Evolutionary conservation across 2,113 vertebrate species (phyloP).

Genomic region (Emydocephalus ijimae): DNA sequence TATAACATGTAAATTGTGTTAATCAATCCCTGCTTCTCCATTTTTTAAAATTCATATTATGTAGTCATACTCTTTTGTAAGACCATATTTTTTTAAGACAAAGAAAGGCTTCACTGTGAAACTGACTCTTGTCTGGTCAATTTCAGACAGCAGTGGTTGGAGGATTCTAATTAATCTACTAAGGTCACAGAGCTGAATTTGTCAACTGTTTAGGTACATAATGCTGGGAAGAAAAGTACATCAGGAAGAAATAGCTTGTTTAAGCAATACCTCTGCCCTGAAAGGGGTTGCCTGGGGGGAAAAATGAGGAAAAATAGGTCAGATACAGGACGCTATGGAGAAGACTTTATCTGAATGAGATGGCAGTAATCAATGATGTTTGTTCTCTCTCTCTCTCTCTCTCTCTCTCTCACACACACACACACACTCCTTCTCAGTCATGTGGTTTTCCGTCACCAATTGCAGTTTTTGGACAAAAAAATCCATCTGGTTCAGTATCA

Average conservation of each 20-base stretch:
- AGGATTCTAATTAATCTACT: not conserved
- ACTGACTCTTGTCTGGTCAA: not conserved
- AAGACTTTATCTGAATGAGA: not conserved
- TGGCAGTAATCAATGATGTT: too few species aligned
- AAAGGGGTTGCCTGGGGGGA: too few species aligned
- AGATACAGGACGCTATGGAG: not conserved
- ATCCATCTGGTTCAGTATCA: too few species aligned
- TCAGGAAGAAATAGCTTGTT: not conserved
- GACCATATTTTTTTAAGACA: not conserved
- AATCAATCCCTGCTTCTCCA: not conserved
- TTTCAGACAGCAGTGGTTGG: not conserved
- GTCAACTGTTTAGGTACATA: not conserved
- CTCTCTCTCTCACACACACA: not conserved
- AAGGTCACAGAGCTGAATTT: not conserved
- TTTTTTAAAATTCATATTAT: not conserved
- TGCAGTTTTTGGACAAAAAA: not conserved
- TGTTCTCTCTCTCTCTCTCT: not conserved
- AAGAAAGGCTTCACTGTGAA: not conserved
- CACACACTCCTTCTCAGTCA: not conserved
- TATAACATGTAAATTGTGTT: not conserved
- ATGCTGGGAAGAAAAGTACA: not conserved
- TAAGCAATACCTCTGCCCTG: not conserved
- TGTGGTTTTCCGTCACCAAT: not conserved
- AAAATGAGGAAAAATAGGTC: not conserved
- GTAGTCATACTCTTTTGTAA: not conserved